Conservation (phyloP, 1,140 invertebrate genomes). For the Aphis gossypii region DNA sequence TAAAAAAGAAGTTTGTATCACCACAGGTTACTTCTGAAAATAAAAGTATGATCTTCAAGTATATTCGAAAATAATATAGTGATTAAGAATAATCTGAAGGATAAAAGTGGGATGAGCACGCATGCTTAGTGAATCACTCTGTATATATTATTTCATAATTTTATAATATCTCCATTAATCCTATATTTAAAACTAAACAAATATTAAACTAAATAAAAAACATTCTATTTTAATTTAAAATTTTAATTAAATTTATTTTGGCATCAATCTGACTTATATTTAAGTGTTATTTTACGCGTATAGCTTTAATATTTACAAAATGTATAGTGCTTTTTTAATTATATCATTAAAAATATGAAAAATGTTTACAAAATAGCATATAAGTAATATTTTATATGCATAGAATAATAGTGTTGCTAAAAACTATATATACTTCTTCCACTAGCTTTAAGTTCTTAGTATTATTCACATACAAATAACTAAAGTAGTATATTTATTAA, state of each 20-base stretch:
- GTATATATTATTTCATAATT: not conserved
- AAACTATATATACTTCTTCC: not conserved
- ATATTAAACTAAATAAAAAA: not conserved
- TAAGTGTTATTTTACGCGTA: not conserved
- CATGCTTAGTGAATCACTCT: not conserved
- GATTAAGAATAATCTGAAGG: too few relatives aligned
- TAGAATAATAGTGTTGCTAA: not conserved
- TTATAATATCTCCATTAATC: not conserved
- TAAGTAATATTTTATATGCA: not conserved
- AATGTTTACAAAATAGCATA: not conserved
- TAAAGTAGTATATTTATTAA: not conserved
- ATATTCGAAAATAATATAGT: not conserved
- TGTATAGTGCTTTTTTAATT: not conserved
- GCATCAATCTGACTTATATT: slow-evolving; percentile 11
- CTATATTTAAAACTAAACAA: not conserved
- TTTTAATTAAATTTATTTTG: not conserved
- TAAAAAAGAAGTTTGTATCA: not conserved
- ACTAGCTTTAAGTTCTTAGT: not conserved
- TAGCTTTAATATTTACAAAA: not conserved
- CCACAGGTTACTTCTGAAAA: not conserved
- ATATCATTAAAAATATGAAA: not conserved
- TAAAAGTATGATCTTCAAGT: not conserved
- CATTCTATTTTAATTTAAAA: not conserved
- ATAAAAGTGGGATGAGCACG: too few relatives aligned
- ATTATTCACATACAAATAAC: not conserved